Base-by-base conservation (phyloP, 92 coral and sea anemone species). In the Desmophyllum pertusum region DNA sequence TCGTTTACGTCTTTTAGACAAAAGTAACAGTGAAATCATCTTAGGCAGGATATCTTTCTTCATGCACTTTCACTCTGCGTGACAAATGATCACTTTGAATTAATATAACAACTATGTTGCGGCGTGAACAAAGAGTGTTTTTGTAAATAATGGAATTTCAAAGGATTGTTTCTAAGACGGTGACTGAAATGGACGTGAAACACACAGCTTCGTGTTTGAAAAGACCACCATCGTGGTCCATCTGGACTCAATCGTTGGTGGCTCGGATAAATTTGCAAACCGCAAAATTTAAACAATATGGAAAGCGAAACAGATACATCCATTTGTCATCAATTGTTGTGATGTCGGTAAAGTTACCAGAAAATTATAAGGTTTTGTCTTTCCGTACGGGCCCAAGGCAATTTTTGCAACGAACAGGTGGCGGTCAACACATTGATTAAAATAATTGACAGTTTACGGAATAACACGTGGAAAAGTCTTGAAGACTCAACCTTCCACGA, bases 271-370 rank as follows among this genome's bases (percentile, higher is more conserved):
- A 80, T 82, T 70, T 59, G 59, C 31, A 33, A 38, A 73, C 79
- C 86, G 79, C 86, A 71, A 73, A 70, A 71, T 36, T 10, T 27
- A 61, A 59, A 82, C 79, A 61, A 73, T 55, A 33, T 71, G 61
- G 33, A 27, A 42, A 25, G 33, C 50, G 43, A 82, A 81, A 73
- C 55, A 72, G 86, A 72, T 55, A 71, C 79, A 15, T 36, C 86
- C 71, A 82, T 38, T 61, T 82, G 79, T 71, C 86, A 72, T 57
- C 86, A 73, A 71, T 82, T 72, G 79, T 59, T 73, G 43, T 55
- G 86, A 57, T 82, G 86, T 71, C 86, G 86, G 86, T 71, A 71
- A 41, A 53, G 86, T 55, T 73, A 71, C 70, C 43, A 73, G 59
- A 42, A 72, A 72, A 41, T 82, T 82, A n/a, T n/a, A 57, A n/a